phyloP scores from a whole-genome alignment of 2,113 vertebrate genomes.

The Oryzias woworae region DNA sequence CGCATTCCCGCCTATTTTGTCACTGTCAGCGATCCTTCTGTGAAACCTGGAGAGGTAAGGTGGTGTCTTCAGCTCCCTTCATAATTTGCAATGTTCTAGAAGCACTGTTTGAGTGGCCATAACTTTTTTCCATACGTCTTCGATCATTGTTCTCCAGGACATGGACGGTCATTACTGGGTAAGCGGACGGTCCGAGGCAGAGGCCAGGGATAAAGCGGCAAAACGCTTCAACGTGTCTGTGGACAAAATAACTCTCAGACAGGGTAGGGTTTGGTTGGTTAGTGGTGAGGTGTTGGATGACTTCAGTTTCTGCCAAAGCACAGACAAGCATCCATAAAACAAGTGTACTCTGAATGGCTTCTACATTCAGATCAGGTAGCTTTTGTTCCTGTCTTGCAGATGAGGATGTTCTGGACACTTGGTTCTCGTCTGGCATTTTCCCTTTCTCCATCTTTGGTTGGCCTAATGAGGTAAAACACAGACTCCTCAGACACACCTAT shows the following conservation, averaged over 20 bases:
- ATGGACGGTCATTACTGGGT: constrained; percentile 88
- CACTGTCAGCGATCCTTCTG: constrained; percentile 77
- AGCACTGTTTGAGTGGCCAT: no score
- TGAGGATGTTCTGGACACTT: constrained; percentile 87
- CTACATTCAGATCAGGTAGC: constrained; percentile 13
- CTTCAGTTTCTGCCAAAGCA: constrained; percentile 3
- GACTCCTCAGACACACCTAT: constrained; percentile 13
- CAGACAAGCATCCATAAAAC: constrained; percentile 8
- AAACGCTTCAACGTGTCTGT: constrained; percentile 80
- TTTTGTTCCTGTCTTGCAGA: constrained; percentile 67
- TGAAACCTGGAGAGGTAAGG: constrained; percentile 83
- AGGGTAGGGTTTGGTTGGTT: constrained; percentile 74
- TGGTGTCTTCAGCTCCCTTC: background rate
- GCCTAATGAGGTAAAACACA: constrained; percentile 82
- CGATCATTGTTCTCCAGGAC: constrained; percentile 70
- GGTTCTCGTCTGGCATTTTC: constrained; percentile 92
- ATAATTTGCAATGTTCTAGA: no score
- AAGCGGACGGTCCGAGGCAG: constrained; percentile 81
- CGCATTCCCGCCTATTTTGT: constrained; percentile 89
- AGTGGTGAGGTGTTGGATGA: constrained; percentile 2
- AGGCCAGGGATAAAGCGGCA: constrained; percentile 84
- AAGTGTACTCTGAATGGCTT: constrained; percentile 6
- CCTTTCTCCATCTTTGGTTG: constrained; percentile 90
- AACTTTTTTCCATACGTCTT: no score
- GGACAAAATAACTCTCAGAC: constrained; percentile 83